phyloP scores from a whole-genome alignment of 2,888 invertebrate species.

The Ochropacha duplaris region DNA sequence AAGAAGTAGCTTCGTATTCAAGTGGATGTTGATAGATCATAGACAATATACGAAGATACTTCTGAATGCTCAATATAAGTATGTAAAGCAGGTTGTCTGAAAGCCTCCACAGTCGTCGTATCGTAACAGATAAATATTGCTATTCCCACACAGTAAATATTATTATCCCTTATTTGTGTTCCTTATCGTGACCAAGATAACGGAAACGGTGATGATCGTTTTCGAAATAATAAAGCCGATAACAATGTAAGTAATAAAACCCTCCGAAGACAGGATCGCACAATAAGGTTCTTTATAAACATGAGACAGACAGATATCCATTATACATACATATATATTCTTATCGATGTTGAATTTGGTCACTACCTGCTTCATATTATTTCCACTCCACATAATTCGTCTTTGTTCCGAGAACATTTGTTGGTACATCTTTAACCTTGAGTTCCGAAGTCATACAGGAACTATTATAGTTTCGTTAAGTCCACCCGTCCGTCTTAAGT shows the following conservation, averaged over 20 bases:
- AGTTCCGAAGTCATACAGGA: no score
- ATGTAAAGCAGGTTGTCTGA: background rate
- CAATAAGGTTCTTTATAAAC: background rate
- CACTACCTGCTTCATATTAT: background rate
- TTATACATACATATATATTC: background rate
- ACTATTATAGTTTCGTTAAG: no score
- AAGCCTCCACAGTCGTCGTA: background rate
- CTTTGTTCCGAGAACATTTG: background rate
- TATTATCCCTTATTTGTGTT: slow-evolving; percentile 31
- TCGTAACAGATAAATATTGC: background rate
- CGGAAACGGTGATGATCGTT: background rate
- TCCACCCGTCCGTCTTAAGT: no score
- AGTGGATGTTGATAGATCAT: background rate
- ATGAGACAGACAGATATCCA: background rate
- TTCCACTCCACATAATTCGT: background rate
- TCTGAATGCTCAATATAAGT: background rate
- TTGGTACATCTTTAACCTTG: background rate
- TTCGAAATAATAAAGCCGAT: background rate
- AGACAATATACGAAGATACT: no score
- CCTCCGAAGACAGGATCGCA: background rate
- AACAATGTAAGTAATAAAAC: background rate
- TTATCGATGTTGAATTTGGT: background rate
- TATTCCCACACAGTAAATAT: slow-evolving; percentile 17
- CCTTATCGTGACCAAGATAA: slow-evolving; percentile 20
- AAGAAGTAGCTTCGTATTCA: slow-evolving; percentile 3